Percentiles rank a stretch among this genome's conserved stretches.
Evolutionary conservation across 1,140 invertebrate genomes (phyloP).

Genomic region (Maconellicoccus hirsutus): DNA sequence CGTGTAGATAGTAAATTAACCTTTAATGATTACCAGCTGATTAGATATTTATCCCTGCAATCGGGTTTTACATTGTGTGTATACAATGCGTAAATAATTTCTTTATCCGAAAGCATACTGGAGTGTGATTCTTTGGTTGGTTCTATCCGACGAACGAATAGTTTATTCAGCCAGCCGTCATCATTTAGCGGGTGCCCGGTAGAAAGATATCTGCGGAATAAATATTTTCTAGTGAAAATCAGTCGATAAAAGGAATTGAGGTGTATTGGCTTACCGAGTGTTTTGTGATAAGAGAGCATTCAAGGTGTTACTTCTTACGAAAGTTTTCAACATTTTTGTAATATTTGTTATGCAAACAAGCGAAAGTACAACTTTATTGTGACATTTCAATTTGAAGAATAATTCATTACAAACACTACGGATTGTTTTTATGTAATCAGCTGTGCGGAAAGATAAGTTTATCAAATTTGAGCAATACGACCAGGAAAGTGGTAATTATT

Average conservation of each 20-base stretch:
- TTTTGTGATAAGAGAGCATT: not conserved
- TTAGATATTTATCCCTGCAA: slow-evolving; percentile 68
- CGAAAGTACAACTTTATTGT: not conserved
- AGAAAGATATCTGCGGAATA: slow-evolving; percentile 30
- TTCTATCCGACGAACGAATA: slow-evolving; percentile 80
- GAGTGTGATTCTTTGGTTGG: slow-evolving; percentile 92
- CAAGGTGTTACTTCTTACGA: not conserved
- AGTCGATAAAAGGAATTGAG: not conserved
- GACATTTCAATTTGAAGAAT: not conserved
- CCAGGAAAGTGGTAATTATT: not conserved
- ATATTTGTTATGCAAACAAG: not conserved
- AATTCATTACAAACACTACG: not conserved
- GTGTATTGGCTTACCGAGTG: not conserved
- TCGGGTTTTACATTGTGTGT: slow-evolving; percentile 88
- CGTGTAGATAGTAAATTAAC: not conserved
- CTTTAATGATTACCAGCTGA: slow-evolving; percentile 59
- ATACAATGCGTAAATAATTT: slow-evolving; percentile 85
- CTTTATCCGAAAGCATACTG: slow-evolving; percentile 85
- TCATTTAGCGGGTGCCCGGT: slow-evolving; percentile 40
- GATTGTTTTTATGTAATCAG: not conserved
- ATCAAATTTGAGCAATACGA: not conserved
- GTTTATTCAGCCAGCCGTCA: slow-evolving; percentile 80
- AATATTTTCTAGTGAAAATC: not conserved
- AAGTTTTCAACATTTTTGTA: not conserved
- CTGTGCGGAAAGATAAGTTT: not conserved